Evolutionary conservation across 2,113 vertebrate genomes (phyloP).

Genomic region (Tragelaphus imberbis): DNA sequence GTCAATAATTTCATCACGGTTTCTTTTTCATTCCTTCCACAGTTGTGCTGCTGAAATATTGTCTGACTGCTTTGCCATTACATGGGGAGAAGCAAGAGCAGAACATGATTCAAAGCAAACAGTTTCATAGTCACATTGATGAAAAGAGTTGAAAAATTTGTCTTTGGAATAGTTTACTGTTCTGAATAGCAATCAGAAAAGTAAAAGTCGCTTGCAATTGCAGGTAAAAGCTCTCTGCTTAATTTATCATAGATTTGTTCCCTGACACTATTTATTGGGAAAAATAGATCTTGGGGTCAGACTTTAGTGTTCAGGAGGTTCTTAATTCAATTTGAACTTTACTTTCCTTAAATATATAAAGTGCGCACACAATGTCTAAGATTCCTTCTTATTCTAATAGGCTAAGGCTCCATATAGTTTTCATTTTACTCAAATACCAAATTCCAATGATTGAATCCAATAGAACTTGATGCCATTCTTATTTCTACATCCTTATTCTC

Average conservation of each 20-base stretch:
- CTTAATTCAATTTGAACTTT: neutral
- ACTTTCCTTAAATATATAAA: neutral
- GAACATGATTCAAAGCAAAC: slow-evolving; percentile 29
- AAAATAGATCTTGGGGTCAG: neutral
- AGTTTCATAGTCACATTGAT: neutral
- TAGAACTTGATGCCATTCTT: neutral
- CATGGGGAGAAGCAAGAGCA: neutral
- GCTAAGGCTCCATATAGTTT: neutral
- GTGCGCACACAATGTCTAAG: neutral
- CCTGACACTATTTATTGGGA: neutral
- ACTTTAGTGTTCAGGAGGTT: neutral
- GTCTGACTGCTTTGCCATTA: neutral
- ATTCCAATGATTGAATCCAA: neutral
- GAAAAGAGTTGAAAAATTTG: neutral
- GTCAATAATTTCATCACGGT: slow-evolving; percentile 36
- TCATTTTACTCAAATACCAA: neutral
- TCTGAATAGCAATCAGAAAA: neutral
- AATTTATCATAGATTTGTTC: neutral
- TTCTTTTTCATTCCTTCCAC: slow-evolving; percentile 62
- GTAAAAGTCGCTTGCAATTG: neutral
- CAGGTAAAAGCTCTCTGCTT: neutral
- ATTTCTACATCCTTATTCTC: neutral
- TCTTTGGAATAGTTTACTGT: neutral
- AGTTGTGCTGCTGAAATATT: slow-evolving; percentile 19
- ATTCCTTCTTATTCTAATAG: neutral